These are phyloP conservation scores for Bolinopsis microptera DNA, from an alignment of 37 sponge, comb jelly and placozoan species.

Conservation along the genomic window DNA sequence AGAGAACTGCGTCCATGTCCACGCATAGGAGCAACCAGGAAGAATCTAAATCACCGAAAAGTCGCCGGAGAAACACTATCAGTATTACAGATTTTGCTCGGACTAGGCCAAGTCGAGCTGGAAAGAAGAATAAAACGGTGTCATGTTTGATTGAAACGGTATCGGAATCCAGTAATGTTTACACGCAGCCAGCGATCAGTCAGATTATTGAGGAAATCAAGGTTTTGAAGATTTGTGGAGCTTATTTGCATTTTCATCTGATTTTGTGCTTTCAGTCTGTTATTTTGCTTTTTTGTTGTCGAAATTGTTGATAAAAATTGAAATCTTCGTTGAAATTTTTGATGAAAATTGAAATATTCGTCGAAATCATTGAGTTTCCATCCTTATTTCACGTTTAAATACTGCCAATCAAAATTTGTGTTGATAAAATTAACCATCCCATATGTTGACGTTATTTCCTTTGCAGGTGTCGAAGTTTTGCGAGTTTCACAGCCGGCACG, in stretches of 20 bases:
- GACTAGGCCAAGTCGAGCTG: background rate
- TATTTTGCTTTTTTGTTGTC: too few relatives aligned
- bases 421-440: too few relatives aligned
- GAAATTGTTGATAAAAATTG: too few relatives aligned
- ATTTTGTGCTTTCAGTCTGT: too few relatives aligned
- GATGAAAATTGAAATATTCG: too few relatives aligned
- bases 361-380: too few relatives aligned
- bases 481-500: constrained; percentile 52
- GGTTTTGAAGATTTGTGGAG: background rate
- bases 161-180: background rate
- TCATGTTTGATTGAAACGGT: background rate
- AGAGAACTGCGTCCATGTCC: background rate
- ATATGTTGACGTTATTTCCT: too few relatives aligned
- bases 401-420: too few relatives aligned
- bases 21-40: background rate
- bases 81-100: background rate
- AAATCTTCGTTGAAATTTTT: too few relatives aligned
- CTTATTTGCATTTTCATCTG: too few relatives aligned
- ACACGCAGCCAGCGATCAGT: background rate
- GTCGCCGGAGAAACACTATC: background rate
- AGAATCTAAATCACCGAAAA: background rate
- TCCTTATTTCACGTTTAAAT: too few relatives aligned
- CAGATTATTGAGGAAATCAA: constrained; percentile 29
- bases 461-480: constrained; percentile 51
- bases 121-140: constrained; percentile 1